A percentile compares a stretch with the other conserved stretches of the same genome.
phyloP scores from a whole-genome alignment of 2,113 vertebrate species.

The Manacus vitellinus region DNA sequence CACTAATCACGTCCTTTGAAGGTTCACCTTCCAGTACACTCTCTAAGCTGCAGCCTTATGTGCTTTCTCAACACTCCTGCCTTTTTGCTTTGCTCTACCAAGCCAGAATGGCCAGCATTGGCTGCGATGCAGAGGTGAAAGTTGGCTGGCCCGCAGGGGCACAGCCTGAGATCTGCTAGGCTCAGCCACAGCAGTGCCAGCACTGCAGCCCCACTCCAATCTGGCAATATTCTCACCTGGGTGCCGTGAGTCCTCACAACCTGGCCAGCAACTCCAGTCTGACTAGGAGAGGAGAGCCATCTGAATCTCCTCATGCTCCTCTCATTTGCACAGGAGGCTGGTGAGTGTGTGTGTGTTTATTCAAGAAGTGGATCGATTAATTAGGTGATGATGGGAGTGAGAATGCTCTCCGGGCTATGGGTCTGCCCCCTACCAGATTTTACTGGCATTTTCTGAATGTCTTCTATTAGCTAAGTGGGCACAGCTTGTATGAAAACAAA shows the following conservation, averaged over 20 bases:
- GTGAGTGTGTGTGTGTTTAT: background rate
- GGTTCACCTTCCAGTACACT: background rate
- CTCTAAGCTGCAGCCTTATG: background rate
- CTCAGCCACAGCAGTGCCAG: background rate
- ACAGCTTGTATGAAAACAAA: constrained; percentile 15
- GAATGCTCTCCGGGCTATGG: background rate
- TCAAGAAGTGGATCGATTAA: background rate
- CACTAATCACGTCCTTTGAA: background rate
- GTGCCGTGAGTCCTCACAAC: background rate
- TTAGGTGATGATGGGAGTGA: background rate
- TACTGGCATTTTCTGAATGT: constrained; percentile 3
- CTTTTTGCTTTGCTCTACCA: background rate
- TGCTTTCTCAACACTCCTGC: background rate
- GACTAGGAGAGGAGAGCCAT: background rate
- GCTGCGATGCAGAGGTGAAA: accelerated
- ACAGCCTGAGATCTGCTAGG: accelerated
- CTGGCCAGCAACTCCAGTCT: background rate
- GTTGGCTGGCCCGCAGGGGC: background rate
- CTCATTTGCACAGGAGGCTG: background rate
- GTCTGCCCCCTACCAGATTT: constrained; percentile 4
- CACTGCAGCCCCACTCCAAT: background rate
- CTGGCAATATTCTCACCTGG: background rate
- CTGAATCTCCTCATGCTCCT: background rate
- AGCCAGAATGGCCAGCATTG: accelerated
- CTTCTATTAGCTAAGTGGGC: background rate